Conservation (phyloP, 2,113 vertebrate species). For the Picathartes gymnocephalus region DNA sequence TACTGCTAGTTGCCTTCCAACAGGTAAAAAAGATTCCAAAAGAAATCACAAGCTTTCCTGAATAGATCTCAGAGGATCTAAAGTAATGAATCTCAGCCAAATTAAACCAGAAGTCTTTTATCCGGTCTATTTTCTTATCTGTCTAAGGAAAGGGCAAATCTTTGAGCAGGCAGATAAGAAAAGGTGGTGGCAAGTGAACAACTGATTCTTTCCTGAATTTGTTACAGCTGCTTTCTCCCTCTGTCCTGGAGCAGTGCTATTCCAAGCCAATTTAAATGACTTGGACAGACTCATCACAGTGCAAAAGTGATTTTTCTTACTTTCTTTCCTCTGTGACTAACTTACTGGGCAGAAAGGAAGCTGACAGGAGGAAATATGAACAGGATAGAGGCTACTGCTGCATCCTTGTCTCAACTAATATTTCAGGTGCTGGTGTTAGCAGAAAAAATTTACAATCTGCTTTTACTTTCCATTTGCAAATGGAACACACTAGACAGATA, state of each 20-base stretch:
- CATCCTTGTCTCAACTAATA: neutral
- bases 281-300: neutral
- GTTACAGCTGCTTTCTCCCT: neutral
- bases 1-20: neutral
- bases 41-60: neutral
- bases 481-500: neutral
- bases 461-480: neutral
- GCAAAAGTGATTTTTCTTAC: neutral
- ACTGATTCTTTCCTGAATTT: neutral
- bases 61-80: neutral
- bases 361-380: neutral
- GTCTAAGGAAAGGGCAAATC: neutral
- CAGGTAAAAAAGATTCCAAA: neutral
- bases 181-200: neutral
- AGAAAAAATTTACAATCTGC: neutral
- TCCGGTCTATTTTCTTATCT: neutral
- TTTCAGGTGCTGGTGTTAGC: neutral
- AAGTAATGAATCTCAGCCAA: neutral
- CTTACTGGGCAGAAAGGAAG: neutral
- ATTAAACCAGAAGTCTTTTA: neutral
- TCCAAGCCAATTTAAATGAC: neutral
- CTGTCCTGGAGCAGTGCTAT: neutral
- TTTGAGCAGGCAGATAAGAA: neutral
- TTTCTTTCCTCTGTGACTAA: neutral
- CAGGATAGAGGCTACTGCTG: neutral